Evolutionary conservation across 2,113 vertebrate species (phyloP).

Genomic region (Corythornis madagascariensis): DNA sequence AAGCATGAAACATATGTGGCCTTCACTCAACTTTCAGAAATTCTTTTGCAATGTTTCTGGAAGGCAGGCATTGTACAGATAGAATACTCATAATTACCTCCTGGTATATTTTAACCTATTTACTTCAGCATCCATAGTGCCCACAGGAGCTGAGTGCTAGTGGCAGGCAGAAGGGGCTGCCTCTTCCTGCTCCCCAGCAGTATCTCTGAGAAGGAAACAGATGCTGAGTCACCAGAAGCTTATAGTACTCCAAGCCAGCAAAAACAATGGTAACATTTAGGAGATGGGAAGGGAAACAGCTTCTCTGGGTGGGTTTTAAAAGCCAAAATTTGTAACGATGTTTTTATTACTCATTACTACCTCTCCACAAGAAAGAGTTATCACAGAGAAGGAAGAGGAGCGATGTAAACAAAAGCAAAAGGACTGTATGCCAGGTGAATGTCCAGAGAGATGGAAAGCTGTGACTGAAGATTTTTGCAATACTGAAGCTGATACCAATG

Average conservation of each 20-base stretch:
- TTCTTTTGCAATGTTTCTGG: neutral
- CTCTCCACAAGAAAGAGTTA: neutral
- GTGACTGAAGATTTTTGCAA: neutral
- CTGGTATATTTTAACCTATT: neutral
- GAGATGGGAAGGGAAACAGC: neutral
- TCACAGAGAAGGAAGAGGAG: neutral
- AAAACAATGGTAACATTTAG: neutral
- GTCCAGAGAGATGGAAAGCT: neutral
- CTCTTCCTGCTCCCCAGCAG: neutral
- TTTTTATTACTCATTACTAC: neutral
- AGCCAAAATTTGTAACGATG: neutral
- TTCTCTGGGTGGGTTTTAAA: neutral
- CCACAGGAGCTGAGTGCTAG: rapidly evolving
- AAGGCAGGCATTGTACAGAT: neutral
- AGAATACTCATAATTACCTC: neutral
- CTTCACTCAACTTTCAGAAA: neutral
- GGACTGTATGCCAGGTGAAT: neutral
- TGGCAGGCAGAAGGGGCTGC: neutral
- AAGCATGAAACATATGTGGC: neutral
- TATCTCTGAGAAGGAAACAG: neutral
- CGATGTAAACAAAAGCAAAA: neutral
- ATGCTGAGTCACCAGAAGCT: rapidly evolving
- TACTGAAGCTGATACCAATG: neutral
- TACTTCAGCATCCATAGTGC: neutral
- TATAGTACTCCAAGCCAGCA: neutral